Conservation (phyloP, 2,113 vertebrate genomes). For the Butorides virescens region DNA sequence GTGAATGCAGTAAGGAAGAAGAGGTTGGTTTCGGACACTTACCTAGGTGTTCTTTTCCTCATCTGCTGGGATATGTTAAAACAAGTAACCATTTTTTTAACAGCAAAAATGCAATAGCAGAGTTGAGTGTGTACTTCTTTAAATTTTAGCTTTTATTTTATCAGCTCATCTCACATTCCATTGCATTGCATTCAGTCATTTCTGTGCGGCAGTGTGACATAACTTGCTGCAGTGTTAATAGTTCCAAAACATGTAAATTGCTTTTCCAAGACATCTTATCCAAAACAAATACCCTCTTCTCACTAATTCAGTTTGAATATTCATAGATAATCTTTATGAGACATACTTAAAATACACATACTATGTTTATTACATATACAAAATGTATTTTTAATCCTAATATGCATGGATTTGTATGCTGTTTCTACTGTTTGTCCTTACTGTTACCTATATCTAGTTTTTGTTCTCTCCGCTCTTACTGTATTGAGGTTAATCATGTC, state of each 20-base stretch:
- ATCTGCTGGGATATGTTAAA: background rate
- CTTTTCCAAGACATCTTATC: background rate
- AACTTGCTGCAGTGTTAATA: background rate
- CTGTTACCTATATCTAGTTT: background rate
- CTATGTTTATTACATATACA: background rate
- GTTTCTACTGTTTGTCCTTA: background rate
- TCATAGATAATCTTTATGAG: constrained; percentile 35
- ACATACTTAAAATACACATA: background rate
- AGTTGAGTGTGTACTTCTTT: constrained; percentile 20
- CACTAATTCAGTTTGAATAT: constrained; percentile 23
- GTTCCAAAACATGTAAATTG: constrained; percentile 19
- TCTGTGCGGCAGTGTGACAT: constrained; percentile 1
- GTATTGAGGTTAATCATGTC: background rate
- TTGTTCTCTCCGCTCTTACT: background rate
- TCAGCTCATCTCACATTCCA: constrained; percentile 29
- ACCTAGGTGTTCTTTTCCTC: background rate
- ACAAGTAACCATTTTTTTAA: constrained; percentile 1
- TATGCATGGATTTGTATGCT: background rate
- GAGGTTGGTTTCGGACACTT: background rate
- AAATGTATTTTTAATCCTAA: background rate
- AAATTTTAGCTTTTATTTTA: constrained; percentile 7
- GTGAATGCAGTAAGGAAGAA: background rate
- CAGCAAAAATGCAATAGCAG: background rate
- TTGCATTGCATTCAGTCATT: background rate
- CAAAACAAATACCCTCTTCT: constrained; percentile 49